Base-by-base conservation (phyloP, 2,113 vertebrate species). In the Syrrhaptes paradoxus region DNA sequence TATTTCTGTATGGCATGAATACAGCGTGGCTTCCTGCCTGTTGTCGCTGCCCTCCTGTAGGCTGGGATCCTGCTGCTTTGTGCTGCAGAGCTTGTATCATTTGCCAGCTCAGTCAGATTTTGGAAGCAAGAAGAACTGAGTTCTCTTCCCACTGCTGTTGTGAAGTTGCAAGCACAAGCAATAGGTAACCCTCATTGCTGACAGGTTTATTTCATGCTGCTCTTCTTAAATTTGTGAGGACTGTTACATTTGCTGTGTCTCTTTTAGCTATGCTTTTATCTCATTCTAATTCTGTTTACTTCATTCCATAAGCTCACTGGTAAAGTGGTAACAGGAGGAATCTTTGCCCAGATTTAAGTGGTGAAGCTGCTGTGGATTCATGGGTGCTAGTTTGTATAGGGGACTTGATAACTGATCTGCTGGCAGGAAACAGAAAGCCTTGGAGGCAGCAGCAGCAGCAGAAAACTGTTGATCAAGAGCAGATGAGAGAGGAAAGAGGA, bases 51-150 rank as follows among this genome's bases (percentile, higher is more conserved):
- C 43, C 70, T 89, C 46, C 65, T 90, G 34, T n/a, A 89, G 80
- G 51, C 80, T 59, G 70, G 31, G 61, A 5, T 59, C 43, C 81
- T 49, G 5, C 34, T 61, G 81, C 62, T 92, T 43, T 43, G 82
- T 72, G 54, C 59, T 3, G 11, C 86, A 15, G 58, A 21, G 13
- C 26, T 67, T 1, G 0, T 31, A 13, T 68, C 4, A 0, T 82
- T 55, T 74, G 48, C 57, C 92, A 70, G 62, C 92, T 88, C 74
- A 3, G 70, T 10, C 32, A 31, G 24, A 9, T 70, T 84, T 55
- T 52, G 72, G 94, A 70, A 85, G 54, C 45, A 45, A 49, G 78
- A 74, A 52, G n/a, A 58, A 2, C 25, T 1, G 38, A 90, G 32
- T 32, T 88, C 46, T 28, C 38, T 62, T 59, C 54, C 48, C 0